phyloP scores from a whole-genome alignment of 2,888 invertebrate genomes.

The Pomacea canaliculata region DNA sequence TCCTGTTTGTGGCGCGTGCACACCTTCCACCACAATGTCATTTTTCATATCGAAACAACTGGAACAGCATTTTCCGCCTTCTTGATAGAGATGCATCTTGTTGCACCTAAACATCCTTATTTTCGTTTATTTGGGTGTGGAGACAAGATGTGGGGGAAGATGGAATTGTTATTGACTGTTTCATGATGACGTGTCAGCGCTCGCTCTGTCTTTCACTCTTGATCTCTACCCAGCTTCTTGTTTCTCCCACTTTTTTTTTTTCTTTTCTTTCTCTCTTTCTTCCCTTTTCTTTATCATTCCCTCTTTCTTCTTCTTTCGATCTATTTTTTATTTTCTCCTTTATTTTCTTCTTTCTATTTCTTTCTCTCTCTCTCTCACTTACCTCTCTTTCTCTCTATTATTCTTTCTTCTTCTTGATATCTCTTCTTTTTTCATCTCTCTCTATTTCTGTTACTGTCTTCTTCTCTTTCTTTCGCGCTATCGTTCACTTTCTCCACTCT shows the following conservation, averaged over 20 bases:
- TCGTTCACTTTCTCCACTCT: not conserved
- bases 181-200: no score
- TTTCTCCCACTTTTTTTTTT: not conserved
- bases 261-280: not conserved
- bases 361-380: not conserved
- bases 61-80: no score
- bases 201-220: no score
- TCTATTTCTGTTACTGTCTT: not conserved
- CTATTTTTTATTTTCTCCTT: not conserved
- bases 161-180: no score
- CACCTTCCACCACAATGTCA: no score
- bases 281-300: not conserved
- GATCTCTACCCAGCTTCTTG: no score
- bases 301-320: not conserved
- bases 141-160: no score
- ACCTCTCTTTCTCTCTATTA: not conserved
- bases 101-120: no score
- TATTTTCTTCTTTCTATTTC: not conserved
- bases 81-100: no score
- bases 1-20: no score
- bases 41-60: no score
- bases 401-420: not conserved
- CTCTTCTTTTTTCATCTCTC: not conserved
- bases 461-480: slow-evolving; percentile 3
- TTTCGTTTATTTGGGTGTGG: no score